Base-by-base conservation (phyloP, 2,888 invertebrate species). In the Laothoe populi region DNA sequence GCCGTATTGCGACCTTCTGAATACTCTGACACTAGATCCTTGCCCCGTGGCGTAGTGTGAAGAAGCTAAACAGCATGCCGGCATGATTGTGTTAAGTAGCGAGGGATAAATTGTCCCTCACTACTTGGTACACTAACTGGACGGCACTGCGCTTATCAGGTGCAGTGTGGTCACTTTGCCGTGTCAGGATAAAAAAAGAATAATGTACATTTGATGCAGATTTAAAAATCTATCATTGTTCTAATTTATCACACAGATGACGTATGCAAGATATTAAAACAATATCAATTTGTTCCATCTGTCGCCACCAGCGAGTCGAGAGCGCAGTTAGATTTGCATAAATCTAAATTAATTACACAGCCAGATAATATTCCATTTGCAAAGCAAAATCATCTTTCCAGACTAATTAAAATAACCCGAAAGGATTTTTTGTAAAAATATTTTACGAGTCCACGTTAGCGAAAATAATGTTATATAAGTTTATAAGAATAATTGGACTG, bases 281-380 rank as follows among this genome's bases (percentile, higher is more conserved):
- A 16, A 24, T 24, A 40, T 38, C 38, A 38, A 1, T 38, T 38
- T 13, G 38, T 38, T 11, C 5, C 40, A 40, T 49, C 42, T 26
- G 40, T 60, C 23, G 16, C 48, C 13, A 24, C 19, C 60, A 53
- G 57, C 59, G 42, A 59, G 65, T 63, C 64, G 64, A 48, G 66
- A 64, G 62, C 57, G 67, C 40, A n/a, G 62, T 19, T 59, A 38
- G 23, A 62, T 62, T 62, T 48, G 79, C 72, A 83, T 79, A 77
- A 68, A 82, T 83, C 80, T 76, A 66, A 78, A 83, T 83, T 68
- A 73, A 75, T 81, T 70, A 64, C 62, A 40, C 69, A 45, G 63
- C 45, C 57, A 68, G 59, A 62, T 63, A 67, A 67, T 66, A 5
- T 31, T 8, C 63, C 60, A 63, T 67, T 73, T 66, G 65, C 77